A percentile compares a stretch with the other conserved stretches of the same genome.
Conservation (phyloP, 2,797 vertebrate species). For the Mormyrops attenuatus region DNA sequence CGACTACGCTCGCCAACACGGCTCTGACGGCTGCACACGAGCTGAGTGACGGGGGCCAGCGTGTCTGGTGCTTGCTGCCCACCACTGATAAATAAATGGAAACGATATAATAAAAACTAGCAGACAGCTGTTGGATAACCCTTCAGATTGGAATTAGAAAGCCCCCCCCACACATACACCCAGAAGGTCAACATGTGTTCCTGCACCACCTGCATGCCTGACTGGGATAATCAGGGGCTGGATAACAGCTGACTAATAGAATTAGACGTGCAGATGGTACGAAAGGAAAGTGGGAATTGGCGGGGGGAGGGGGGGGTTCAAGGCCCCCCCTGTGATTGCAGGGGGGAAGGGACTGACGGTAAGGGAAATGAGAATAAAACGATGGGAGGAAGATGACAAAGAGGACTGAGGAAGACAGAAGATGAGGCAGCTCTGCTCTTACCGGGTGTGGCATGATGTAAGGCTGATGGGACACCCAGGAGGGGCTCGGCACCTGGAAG, state of each 20-base stretch:
- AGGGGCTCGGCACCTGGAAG: slow-evolving; percentile 90
- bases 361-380: background rate
- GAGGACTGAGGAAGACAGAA: background rate
- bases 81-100: background rate
- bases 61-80: background rate
- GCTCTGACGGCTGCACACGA: background rate
- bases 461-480: slow-evolving; percentile 96
- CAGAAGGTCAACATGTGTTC: background rate
- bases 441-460: slow-evolving; percentile 98
- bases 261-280: background rate
- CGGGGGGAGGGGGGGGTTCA: background rate
- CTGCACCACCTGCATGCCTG: background rate
- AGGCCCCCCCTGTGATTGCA: background rate
- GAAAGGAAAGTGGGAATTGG: background rate
- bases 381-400: slow-evolving; percentile 2
- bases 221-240: background rate
- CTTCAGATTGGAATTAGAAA: background rate
- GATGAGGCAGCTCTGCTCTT: slow-evolving; percentile 51
- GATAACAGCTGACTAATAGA: background rate
- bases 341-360: background rate
- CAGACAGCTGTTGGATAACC: background rate
- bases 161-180: background rate
- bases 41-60: background rate
- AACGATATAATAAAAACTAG: background rate
- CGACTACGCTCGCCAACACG: background rate